Percentiles rank a stretch among this genome's conserved stretches.
Conservation (phyloP, 2,888 invertebrate species). For the Sminthurides aquaticus region DNA sequence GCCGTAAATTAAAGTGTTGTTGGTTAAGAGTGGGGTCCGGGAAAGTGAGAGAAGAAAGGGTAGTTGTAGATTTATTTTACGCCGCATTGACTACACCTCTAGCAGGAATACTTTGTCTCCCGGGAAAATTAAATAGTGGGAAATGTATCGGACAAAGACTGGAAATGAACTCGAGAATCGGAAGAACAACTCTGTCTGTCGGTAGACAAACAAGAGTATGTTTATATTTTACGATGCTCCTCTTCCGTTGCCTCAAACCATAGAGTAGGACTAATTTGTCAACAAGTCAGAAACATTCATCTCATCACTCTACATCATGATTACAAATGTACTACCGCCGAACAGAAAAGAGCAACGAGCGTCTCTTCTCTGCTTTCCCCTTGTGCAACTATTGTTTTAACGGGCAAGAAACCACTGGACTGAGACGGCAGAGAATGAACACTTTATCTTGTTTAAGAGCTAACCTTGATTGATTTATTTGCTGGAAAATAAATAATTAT, state of each 20-base stretch:
- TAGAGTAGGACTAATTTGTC: conserved; percentile 13
- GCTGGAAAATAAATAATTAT: too few relatives aligned
- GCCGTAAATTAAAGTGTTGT: neutral
- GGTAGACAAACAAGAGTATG: too few relatives aligned
- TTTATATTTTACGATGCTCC: too few relatives aligned
- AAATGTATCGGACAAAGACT: neutral
- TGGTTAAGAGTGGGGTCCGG: neutral
- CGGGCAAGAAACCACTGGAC: too few relatives aligned
- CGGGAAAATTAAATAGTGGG: neutral
- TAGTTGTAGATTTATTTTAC: neutral
- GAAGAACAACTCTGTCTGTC: too few relatives aligned
- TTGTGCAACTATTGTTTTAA: too few relatives aligned
- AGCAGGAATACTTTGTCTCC: neutral
- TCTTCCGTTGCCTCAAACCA: too few relatives aligned
- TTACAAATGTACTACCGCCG: neutral
- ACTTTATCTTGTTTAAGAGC: too few relatives aligned
- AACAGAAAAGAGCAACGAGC: too few relatives aligned
- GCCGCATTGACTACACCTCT: neutral
- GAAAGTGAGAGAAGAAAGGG: neutral
- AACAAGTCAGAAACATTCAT: conserved; percentile 17
- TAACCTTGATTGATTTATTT: too few relatives aligned
- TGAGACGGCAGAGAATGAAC: too few relatives aligned
- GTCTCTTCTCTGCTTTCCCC: neutral
- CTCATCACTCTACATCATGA: conserved; percentile 10
- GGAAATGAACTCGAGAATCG: neutral